These are phyloP conservation scores for Sympetrum striolatum DNA, from an alignment of 2,888 invertebrate species.

Conservation along the genomic window DNA sequence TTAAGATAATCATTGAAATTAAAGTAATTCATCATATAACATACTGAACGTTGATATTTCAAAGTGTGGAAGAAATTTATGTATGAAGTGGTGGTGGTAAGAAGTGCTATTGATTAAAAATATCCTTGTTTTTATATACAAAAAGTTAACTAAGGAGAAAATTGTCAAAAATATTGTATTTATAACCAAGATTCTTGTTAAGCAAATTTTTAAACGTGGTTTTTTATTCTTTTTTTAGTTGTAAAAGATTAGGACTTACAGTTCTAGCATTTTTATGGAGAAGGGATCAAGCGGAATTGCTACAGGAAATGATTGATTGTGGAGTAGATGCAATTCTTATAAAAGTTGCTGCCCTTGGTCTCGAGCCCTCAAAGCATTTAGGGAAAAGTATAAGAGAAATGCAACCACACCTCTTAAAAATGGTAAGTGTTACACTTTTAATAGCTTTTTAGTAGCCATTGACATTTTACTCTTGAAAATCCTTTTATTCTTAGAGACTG, in stretches of 20 bases:
- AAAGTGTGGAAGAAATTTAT: no score
- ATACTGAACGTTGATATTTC: no score
- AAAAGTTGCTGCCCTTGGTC: slow-evolving; percentile 94
- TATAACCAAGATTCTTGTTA: no score
- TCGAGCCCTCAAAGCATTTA: slow-evolving; percentile 85
- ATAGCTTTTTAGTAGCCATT: not conserved
- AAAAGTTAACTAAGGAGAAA: no score
- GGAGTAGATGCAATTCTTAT: slow-evolving; percentile 93
- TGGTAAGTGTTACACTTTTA: slow-evolving; percentile 63
- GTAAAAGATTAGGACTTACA: slow-evolving; percentile 85
- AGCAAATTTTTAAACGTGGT: not conserved
- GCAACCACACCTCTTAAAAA: slow-evolving; percentile 83
- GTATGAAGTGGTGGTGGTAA: no score
- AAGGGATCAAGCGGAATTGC: slow-evolving; percentile 89
- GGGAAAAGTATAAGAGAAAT: slow-evolving; percentile 85
- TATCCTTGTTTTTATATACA: no score
- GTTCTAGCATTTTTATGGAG: slow-evolving; percentile 96
- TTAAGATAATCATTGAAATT: no score
- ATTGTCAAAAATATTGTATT: not conserved
- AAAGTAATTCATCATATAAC: no score
- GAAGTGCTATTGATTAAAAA: no score
- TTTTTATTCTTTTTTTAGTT: slow-evolving; percentile 65
- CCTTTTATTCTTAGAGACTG: no score
- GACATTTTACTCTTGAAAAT: no score
- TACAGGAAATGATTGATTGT: slow-evolving; percentile 96